A percentile compares a stretch with the other conserved stretches of the same genome.
Evolutionary conservation across 1,140 invertebrate species (phyloP).

Genomic region (Diorhabda carinulata): DNA sequence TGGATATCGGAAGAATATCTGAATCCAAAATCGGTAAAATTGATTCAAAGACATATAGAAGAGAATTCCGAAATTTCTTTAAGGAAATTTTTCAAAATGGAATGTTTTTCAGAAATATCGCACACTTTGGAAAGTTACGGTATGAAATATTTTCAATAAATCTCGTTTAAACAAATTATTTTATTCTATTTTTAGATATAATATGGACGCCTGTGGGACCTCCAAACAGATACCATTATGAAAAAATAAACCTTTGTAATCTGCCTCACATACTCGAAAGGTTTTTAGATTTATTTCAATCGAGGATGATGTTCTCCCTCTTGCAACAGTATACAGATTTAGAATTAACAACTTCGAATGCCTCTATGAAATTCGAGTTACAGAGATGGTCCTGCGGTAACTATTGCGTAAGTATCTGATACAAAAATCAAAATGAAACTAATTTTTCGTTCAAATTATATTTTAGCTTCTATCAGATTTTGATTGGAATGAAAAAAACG

Average conservation of each 20-base stretch:
- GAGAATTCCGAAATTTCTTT: slow-evolving; percentile 57
- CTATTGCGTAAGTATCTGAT: slow-evolving; percentile 53
- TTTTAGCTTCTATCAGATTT: slow-evolving; percentile 50
- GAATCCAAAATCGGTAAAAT: slow-evolving; percentile 44
- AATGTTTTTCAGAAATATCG: slow-evolving; percentile 49
- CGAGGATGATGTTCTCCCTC: slow-evolving; percentile 54
- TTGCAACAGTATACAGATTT: slow-evolving; percentile 63
- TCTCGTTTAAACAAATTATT: too few species aligned
- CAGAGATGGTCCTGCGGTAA: slow-evolving; percentile 64
- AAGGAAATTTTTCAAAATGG: slow-evolving; percentile 52
- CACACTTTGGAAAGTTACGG: slow-evolving; percentile 48
- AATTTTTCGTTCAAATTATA: neutral
- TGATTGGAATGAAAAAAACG: slow-evolving; percentile 49
- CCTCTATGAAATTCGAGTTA: slow-evolving; percentile 56
- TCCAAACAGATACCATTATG: slow-evolving; percentile 60
- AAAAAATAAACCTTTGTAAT: slow-evolving; percentile 50
- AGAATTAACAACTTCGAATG: slow-evolving; percentile 49
- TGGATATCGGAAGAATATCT: slow-evolving; percentile 55
- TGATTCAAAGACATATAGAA: slow-evolving; percentile 57
- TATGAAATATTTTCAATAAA: slow-evolving; percentile 9
- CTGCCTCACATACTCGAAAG: slow-evolving; percentile 49
- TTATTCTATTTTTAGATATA: slow-evolving; percentile 40
- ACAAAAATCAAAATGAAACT: neutral
- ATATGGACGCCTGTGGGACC: slow-evolving; percentile 59
- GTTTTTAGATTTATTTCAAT: slow-evolving; percentile 53